Conservation (phyloP, 2,797 vertebrate species). For the Microctenopoma steveboyesi region DNA sequence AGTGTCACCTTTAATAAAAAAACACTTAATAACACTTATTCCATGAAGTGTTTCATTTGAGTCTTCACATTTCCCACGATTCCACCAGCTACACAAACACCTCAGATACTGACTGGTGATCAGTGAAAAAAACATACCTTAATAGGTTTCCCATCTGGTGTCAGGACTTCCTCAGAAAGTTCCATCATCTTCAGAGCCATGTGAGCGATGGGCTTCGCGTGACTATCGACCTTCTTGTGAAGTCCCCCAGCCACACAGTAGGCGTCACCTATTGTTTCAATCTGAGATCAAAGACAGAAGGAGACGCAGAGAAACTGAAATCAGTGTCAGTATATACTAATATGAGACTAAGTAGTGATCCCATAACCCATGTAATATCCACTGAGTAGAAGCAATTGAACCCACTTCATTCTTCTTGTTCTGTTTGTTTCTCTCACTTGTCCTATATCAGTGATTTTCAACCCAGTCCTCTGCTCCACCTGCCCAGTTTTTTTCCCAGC, state of each 20-base stretch:
- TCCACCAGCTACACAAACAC: too few species aligned
- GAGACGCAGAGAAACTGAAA: conserved; percentile 11
- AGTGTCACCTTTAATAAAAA: neutral
- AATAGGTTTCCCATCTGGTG: conserved; percentile 94
- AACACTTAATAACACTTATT: neutral
- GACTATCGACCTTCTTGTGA: conserved; percentile 94
- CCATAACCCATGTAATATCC: conserved; percentile 6
- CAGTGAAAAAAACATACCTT: conserved; percentile 83
- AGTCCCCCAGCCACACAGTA: conserved; percentile 97
- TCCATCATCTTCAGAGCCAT: conserved; percentile 99
- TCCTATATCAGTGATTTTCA: neutral
- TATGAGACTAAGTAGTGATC: conserved; percentile 17
- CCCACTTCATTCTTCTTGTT: conserved; percentile 22
- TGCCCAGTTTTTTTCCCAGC: too few species aligned
- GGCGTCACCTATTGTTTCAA: conserved; percentile 98
- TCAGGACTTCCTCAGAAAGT: conserved; percentile 96
- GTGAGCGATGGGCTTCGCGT: conserved; percentile 94
- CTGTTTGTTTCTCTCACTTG: conserved; percentile 15
- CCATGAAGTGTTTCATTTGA: neutral
- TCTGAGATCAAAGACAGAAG: conserved; percentile 79
- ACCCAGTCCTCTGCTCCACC: too few species aligned
- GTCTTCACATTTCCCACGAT: neutral
- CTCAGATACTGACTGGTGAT: too few species aligned
- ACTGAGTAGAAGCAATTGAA: conserved; percentile 18
- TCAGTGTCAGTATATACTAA: conserved; percentile 9